Evolutionary conservation across 2,113 vertebrate species (phyloP), one percentile per base, ranked within the genome.

Genomic region (Daubentonia madagascariensis): DNA sequence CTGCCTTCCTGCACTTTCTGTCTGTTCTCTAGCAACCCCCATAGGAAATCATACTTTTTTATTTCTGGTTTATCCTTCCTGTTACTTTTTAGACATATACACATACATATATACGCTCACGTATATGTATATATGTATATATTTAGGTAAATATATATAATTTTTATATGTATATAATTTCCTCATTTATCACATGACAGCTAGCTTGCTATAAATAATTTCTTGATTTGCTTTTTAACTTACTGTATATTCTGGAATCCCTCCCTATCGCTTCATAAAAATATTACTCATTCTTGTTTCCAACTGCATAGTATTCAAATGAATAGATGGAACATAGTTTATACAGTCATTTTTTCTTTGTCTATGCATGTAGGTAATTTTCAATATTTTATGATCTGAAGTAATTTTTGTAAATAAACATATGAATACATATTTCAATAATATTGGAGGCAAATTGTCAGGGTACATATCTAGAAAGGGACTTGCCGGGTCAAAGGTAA

Each of bases 111-210:
- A 72, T 2, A 23, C 13, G 35, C 12, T 32, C 6, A 65, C 0
- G 35, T 0, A 6, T 22, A 1, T 1, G 5, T 5, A n/a, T 23
- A 3, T 23, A 2, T 72, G 37, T 72, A 37, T 43, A 5, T 43
- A 10, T 72, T 22, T 73, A 20, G 43, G 12, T 28, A 30, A 7
- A 45, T 45, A 9, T 40, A 22, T 45, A 45, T 30, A 75, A 17
- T 13, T 61, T 61, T 61, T 61, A 8, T 45, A 63, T 35, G 35
- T 63, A 59, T 13, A 59, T 32, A 73, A 40, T 80, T 50, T 79
- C 7, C 17, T 10, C 12, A n/a, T 70, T 91, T 45, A 30, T 70
- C 45, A 59, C 37, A n/a, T 59, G 40, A 94, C 68, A 57, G 17
- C 9, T 22, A 70, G 11, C 32, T 57, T 57, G 6, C 9, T 68